Evolutionary conservation across 2,113 vertebrate genomes (phyloP), one percentile per base, ranked within the genome.

Genomic region (Protomyctophum bolini): DNA sequence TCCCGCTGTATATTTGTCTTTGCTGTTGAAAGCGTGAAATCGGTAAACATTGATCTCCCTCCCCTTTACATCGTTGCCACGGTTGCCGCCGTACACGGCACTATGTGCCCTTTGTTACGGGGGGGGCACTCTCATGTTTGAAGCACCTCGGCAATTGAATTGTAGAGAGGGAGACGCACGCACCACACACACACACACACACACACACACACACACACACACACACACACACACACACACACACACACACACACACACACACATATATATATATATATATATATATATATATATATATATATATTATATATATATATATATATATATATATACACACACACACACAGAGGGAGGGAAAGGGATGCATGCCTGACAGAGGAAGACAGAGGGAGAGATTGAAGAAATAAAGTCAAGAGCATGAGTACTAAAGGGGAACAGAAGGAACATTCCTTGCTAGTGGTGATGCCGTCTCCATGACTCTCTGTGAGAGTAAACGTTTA

Each of bases 401-500:
- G 52, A 63, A 69, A 63, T 66, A 65, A 56, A 55, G 54, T 73
- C 72, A 73, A 8, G 6, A 41, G 33, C 33, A 21, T 21, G 21
- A 41, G 33, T 41, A 41, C 33, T 4, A 41, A 41, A 41, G 81
- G 84, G 80, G 62, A 29, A 21, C 21, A 60, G 76, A 76, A 73
- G 74, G 76, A 78, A 83, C 83, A 91, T 92, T 89, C 88, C 65
- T 87, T 12, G 12, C 68, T 64, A 77, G 79, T 72, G 74, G 72
- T 73, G 66, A 68, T 68, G 71, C 65, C 7, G 89, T 91, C 89
- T 87, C 90, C 87, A 90, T 89, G 88, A 86, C 80, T 2, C 28
- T 21, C 33, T 0, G 33, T 71, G 57, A 77, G 82, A 86, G 85
- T 84, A 84, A 89, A 89, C 58, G 66, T 80, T 83, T 79, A 45